A percentile compares a stretch with the other conserved stretches of the same genome.
phyloP scores from a whole-genome alignment of 1,140 invertebrate species.

The Sinonovacula constricta region DNA sequence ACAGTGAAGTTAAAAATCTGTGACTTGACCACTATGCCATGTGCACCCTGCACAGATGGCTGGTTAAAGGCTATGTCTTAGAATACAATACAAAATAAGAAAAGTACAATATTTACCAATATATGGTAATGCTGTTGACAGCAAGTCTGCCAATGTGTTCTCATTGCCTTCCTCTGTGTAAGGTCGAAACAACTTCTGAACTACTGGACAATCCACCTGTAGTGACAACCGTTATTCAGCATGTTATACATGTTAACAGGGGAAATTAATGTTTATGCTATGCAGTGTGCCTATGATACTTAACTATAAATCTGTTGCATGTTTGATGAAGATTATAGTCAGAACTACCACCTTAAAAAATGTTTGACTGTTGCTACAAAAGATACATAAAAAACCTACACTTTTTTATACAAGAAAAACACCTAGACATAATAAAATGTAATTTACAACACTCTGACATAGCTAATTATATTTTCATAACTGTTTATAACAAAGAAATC shows the following conservation, averaged over 20 bases:
- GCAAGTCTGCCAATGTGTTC: slow-evolving; percentile 71
- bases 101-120: slow-evolving; percentile 51
- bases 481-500: not conserved
- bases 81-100: too few species aligned
- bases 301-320: too few species aligned
- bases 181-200: slow-evolving; percentile 78
- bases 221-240: too few species aligned
- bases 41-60: too few species aligned
- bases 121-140: slow-evolving; percentile 68
- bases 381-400: not conserved
- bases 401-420: not conserved
- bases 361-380: not conserved
- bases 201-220: slow-evolving; percentile 74
- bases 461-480: not conserved
- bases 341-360: not conserved
- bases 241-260: too few species aligned
- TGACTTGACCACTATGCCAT: too few species aligned
- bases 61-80: too few species aligned
- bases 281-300: too few species aligned
- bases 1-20: too few species aligned
- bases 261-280: too few species aligned
- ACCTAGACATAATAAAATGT: not conserved
- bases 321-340: too few species aligned
- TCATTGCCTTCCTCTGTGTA: slow-evolving; percentile 70
- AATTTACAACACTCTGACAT: not conserved